These are phyloP conservation scores for Phoebastria nigripes DNA, from an alignment of 2,797 vertebrate genomes.

Conservation along the genomic window DNA sequence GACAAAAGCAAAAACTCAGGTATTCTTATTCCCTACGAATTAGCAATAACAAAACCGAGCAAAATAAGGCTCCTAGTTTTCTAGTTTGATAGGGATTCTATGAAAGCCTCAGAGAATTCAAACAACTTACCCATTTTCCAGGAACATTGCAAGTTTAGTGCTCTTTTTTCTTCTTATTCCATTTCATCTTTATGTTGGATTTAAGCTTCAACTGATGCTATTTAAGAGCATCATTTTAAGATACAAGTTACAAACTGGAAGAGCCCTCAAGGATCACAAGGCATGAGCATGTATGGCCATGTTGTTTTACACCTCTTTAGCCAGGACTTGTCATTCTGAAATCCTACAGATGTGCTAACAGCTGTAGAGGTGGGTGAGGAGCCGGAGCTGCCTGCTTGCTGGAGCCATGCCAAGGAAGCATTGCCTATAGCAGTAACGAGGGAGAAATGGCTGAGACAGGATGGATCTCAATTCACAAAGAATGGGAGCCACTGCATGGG, in stretches of 20 bases:
- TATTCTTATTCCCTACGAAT: not conserved
- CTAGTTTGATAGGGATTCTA: not conserved
- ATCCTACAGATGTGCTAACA: constrained; percentile 48
- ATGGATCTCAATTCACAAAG: not conserved
- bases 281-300: not conserved
- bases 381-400: not conserved
- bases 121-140: not conserved
- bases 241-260: not conserved
- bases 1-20: not conserved
- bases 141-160: not conserved
- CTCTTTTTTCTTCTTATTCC: not conserved
- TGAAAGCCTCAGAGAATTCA: not conserved
- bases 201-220: not conserved
- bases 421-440: not conserved
- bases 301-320: constrained; percentile 18
- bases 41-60: not conserved
- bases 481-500: not conserved
- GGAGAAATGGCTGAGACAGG: not conserved
- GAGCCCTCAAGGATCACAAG: not conserved
- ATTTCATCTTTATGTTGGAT: not conserved
- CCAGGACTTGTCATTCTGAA: constrained; percentile 11
- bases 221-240: not conserved
- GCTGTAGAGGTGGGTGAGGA: constrained; percentile 39
- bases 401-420: not conserved
- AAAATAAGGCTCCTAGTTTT: not conserved